A percentile compares a stretch with the other conserved stretches of the same genome.
phyloP scores from a whole-genome alignment of 2,888 invertebrate species.

The Callimorpha dominula region DNA sequence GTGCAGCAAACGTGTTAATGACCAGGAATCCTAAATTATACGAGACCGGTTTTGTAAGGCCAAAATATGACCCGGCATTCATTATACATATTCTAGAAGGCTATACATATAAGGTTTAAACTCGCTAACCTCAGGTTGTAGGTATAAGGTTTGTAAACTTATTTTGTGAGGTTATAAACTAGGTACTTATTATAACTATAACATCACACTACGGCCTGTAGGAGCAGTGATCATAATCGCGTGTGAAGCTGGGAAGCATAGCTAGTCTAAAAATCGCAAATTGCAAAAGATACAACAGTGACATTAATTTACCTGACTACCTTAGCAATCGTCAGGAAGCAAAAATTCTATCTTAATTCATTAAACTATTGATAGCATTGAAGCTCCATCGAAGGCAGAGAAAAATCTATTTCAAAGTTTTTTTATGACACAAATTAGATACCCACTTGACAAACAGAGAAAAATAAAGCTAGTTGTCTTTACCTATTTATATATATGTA shows the following conservation, averaged over 20 bases:
- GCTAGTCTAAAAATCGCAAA: neutral
- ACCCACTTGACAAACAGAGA: too few relatives aligned
- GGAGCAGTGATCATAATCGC: neutral
- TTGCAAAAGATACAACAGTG: neutral
- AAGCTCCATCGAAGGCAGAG: neutral
- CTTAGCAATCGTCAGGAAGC: too few relatives aligned
- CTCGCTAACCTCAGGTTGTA: slow-evolving; percentile 8
- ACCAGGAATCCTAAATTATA: slow-evolving; percentile 29
- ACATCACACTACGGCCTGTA: neutral
- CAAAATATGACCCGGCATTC: slow-evolving; percentile 6
- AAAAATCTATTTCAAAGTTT: too few relatives aligned
- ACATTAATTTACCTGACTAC: too few relatives aligned
- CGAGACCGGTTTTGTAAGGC: slow-evolving; percentile 26
- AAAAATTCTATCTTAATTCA: too few relatives aligned
- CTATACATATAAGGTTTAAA: slow-evolving; percentile 28
- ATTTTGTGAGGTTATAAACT: neutral
- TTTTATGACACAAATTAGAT: too few relatives aligned
- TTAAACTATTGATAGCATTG: too few relatives aligned
- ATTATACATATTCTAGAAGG: slow-evolving; percentile 5
- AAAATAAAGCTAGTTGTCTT: too few relatives aligned
- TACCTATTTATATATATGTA: too few relatives aligned
- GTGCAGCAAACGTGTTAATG: slow-evolving; percentile 21
- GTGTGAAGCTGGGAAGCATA: neutral
- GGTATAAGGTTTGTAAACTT: neutral
- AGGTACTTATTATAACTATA: neutral